Evolutionary conservation across 2,888 invertebrate species (phyloP).

Genomic region (Tryphoninae sp.): DNA sequence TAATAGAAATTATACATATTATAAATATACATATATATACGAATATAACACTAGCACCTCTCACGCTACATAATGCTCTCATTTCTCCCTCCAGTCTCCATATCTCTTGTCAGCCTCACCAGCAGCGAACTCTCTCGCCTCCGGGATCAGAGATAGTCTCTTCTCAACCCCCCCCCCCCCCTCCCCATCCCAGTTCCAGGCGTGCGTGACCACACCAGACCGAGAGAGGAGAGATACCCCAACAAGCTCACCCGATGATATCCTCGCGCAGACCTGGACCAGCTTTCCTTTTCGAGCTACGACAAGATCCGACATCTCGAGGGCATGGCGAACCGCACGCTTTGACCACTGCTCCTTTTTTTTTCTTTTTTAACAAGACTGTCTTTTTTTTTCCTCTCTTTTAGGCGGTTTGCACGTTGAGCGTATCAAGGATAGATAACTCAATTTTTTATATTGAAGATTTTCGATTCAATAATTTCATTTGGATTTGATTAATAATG

Average conservation of each 20-base stretch:
- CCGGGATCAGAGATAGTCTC: conserved; percentile 27
- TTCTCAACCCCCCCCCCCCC: neutral
- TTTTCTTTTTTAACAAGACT: neutral
- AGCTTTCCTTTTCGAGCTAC: conserved; percentile 35
- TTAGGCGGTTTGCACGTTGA: neutral
- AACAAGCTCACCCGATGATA: conserved; percentile 32
- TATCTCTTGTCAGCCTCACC: conserved; percentile 36
- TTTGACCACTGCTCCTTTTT: conserved; percentile 9
- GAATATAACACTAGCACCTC: conserved; percentile 19
- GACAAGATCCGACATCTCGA: conserved; percentile 40
- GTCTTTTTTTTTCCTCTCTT: neutral
- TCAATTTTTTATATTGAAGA: neutral
- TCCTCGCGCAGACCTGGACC: conserved; percentile 28
- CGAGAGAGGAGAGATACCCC: conserved; percentile 6
- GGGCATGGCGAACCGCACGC: conserved; percentile 4
- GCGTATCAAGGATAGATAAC: neutral
- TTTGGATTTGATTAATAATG: neutral
- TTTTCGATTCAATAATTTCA: neutral
- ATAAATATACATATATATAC: neutral
- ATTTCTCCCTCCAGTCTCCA: conserved; percentile 45
- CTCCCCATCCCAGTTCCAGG: conserved; percentile 24
- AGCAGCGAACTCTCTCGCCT: conserved; percentile 51
- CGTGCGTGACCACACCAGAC: conserved; percentile 44
- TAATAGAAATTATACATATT: no score
- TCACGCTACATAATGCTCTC: conserved; percentile 43